Evolutionary conservation across 2,888 invertebrate genomes (phyloP).

Genomic region (Synergus gifuensis): DNA sequence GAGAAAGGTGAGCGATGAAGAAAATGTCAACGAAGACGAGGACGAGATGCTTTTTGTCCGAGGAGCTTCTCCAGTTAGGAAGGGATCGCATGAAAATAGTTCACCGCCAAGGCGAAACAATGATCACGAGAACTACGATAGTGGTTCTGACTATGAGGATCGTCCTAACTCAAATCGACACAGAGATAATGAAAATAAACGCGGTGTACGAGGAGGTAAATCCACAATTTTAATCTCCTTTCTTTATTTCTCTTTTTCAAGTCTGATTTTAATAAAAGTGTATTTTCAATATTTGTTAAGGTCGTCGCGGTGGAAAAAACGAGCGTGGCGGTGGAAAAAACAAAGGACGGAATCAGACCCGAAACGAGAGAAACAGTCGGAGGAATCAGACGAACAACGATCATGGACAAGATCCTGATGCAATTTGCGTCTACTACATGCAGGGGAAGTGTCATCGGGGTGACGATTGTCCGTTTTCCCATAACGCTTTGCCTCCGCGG

Average conservation of each 20-base stretch:
- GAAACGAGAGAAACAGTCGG: slow-evolving; percentile 77
- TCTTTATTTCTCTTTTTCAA: slow-evolving; percentile 34
- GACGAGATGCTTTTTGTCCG: slow-evolving; percentile 90
- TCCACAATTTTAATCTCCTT: slow-evolving; percentile 39
- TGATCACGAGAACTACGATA: slow-evolving; percentile 80
- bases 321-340: slow-evolving; percentile 76
- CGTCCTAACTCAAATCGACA: slow-evolving; percentile 69
- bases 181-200: slow-evolving; percentile 77
- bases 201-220: slow-evolving; percentile 64
- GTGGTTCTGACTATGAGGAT: slow-evolving; percentile 80
- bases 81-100: slow-evolving; percentile 66
- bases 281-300: slow-evolving; percentile 66
- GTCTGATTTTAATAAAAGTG: background rate
- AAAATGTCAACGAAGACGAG: slow-evolving; percentile 82
- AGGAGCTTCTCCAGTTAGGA: slow-evolving; percentile 84
- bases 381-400: slow-evolving; percentile 78
- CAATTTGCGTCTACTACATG: slow-evolving; percentile 90
- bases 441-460: slow-evolving; percentile 93
- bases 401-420: slow-evolving; percentile 83
- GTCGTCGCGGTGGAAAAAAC: slow-evolving; percentile 79
- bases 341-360: slow-evolving; percentile 74
- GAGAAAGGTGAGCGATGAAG: slow-evolving; percentile 77
- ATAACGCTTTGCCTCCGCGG: slow-evolving; percentile 88
- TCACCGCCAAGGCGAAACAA: slow-evolving; percentile 72
- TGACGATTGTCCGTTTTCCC: slow-evolving; percentile 92